Conservation (phyloP, 2,888 invertebrate genomes). For the Thecophora atra region DNA sequence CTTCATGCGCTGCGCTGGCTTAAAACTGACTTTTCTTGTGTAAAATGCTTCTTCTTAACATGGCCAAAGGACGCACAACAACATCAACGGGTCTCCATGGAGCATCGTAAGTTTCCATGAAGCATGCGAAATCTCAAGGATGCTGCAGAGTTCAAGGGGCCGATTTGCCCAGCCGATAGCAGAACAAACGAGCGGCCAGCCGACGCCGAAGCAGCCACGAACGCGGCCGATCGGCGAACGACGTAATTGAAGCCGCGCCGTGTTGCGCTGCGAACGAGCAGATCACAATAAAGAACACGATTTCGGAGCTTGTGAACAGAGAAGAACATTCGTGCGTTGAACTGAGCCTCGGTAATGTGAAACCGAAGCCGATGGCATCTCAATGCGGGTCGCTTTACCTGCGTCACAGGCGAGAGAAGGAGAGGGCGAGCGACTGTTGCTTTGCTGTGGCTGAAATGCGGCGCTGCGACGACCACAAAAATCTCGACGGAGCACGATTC, state of each 20-base stretch:
- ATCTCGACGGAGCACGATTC: conserved; percentile 31
- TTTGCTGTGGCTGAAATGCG: neutral
- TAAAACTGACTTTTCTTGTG: neutral
- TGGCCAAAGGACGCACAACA: conserved; percentile 50
- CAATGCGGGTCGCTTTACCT: conserved; percentile 2
- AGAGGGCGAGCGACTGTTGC: neutral
- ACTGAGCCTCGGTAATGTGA: conserved; percentile 7
- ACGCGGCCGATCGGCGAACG: neutral
- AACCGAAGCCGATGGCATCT: conserved; percentile 10
- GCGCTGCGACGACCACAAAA: conserved; percentile 29
- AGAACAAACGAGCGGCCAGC: conserved; percentile 35
- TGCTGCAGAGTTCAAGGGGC: conserved; percentile 36
- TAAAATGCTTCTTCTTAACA: conserved; percentile 45
- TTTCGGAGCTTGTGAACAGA: conserved; percentile 5
- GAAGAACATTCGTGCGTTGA: conserved; percentile 9
- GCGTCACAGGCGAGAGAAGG: neutral
- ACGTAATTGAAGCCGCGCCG: conserved; percentile 13
- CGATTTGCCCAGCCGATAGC: conserved; percentile 30
- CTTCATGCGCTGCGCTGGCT: neutral
- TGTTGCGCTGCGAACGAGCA: neutral
- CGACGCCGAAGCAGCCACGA: conserved; percentile 26
- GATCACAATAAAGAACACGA: conserved; percentile 9
- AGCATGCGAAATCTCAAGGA: conserved; percentile 49
- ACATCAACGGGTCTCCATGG: conserved; percentile 38
- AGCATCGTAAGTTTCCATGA: conserved; percentile 26